These are phyloP conservation scores for Dendrolimus punctatus DNA, from an alignment of 1,140 invertebrate genomes.

Conservation along the genomic window DNA sequence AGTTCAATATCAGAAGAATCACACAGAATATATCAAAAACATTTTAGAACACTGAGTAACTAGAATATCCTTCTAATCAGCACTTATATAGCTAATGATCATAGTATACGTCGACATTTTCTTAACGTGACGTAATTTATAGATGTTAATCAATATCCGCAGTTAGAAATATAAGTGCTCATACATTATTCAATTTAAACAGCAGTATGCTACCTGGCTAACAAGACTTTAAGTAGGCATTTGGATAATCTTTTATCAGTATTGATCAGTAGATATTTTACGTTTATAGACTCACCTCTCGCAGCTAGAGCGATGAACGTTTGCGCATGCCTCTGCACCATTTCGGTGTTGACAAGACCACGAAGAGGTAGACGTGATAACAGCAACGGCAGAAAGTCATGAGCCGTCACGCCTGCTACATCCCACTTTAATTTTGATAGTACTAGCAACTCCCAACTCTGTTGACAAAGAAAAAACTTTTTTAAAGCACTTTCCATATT, in stretches of 20 bases:
- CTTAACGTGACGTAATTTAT: slow-evolving; percentile 52
- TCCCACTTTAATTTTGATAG: slow-evolving; percentile 88
- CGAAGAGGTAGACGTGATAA: slow-evolving; percentile 74
- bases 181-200: slow-evolving; percentile 8
- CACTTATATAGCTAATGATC: background rate
- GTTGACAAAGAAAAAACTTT: slow-evolving; percentile 57
- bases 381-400: slow-evolving; percentile 85
- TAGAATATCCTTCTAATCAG: no score
- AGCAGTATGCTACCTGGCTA: background rate
- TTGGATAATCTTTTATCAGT: no score
- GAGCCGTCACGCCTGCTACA: slow-evolving; percentile 83
- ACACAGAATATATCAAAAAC: no score
- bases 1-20: no score
- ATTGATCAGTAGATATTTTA: no score
- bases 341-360: slow-evolving; percentile 72
- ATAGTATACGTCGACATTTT: slow-evolving; percentile 27
- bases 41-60: no score
- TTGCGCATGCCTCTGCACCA: slow-evolving; percentile 82
- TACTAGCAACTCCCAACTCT: slow-evolving; percentile 88
- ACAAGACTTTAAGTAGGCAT: no score
- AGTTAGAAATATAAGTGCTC: slow-evolving; percentile 22
- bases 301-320: slow-evolving; percentile 86
- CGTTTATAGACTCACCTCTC: slow-evolving; percentile 75
- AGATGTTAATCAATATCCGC: slow-evolving; percentile 54
- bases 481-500: background rate